phyloP scores from a whole-genome alignment of 2,113 vertebrate genomes.

The Ochotona curzoniae region DNA sequence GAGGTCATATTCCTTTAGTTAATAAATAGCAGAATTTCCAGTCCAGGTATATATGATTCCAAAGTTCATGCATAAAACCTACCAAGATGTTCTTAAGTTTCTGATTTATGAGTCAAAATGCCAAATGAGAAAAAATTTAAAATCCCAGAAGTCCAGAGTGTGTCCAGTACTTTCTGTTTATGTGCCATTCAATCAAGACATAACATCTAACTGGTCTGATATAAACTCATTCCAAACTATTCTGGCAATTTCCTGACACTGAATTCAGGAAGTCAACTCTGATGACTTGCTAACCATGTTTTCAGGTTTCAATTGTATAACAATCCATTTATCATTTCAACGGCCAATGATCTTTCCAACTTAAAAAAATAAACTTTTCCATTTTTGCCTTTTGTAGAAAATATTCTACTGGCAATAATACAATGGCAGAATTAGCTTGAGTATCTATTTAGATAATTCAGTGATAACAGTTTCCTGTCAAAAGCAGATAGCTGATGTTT shows the following conservation, averaged over 20 bases:
- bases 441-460: constrained; percentile 44
- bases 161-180: neutral
- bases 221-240: neutral
- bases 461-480: constrained; percentile 51
- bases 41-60: constrained; percentile 33
- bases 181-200: constrained; percentile 4
- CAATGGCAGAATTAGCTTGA: constrained; percentile 59
- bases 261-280: constrained; percentile 37
- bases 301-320: constrained; percentile 9
- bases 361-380: constrained; percentile 15
- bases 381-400: constrained; percentile 44
- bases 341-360: neutral
- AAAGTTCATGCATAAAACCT: constrained; percentile 53
- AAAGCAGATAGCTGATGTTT: constrained; percentile 63
- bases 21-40: constrained; percentile 72
- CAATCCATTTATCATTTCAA: constrained; percentile 25
- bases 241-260: constrained; percentile 15
- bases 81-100: neutral
- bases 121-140: constrained; percentile 27
- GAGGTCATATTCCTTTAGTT: constrained; percentile 30
- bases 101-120: constrained; percentile 49
- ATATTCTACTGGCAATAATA: constrained; percentile 24
- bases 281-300: neutral
- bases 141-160: constrained; percentile 34
- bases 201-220: no score